phyloP scores from a whole-genome alignment of 2,113 vertebrate genomes.

The Zosterops hypoxanthus region DNA sequence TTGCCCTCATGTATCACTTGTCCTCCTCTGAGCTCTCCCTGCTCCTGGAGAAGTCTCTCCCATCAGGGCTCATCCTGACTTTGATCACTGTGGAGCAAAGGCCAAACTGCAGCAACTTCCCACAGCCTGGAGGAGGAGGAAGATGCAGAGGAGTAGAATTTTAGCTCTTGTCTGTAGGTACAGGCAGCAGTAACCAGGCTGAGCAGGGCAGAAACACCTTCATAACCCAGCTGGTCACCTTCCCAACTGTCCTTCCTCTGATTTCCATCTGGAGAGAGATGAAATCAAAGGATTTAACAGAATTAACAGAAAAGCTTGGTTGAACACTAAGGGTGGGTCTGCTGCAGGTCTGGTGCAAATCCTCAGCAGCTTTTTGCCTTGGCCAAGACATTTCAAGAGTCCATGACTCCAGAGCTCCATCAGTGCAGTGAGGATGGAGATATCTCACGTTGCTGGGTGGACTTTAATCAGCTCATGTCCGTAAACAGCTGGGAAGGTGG shows the following conservation, averaged over 20 bases:
- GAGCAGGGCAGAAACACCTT: neutral
- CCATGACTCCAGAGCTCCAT: neutral
- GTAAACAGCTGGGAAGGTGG: neutral
- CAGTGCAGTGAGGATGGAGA: neutral
- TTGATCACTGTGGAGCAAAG: neutral
- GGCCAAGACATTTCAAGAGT: neutral
- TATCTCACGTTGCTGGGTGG: neutral
- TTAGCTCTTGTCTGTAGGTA: neutral
- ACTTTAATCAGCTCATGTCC: neutral
- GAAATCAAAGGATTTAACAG: neutral
- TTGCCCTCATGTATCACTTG: fast-evolving
- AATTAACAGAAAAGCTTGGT: neutral
- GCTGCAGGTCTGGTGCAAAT: neutral
- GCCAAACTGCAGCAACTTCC: neutral
- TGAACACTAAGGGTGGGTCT: neutral
- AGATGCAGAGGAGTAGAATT: neutral
- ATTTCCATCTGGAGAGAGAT: neutral
- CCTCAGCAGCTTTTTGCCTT: neutral
- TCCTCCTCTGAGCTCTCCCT: neutral
- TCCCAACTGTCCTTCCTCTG: neutral
- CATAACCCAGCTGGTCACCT: neutral
- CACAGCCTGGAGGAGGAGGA: neutral
- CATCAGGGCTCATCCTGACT: neutral
- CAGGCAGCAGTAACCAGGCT: neutral
- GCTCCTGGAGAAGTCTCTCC: neutral